These are phyloP conservation scores for Colistium nudipinnis DNA, from an alignment of 2,113 vertebrate genomes.

Conservation along the genomic window DNA sequence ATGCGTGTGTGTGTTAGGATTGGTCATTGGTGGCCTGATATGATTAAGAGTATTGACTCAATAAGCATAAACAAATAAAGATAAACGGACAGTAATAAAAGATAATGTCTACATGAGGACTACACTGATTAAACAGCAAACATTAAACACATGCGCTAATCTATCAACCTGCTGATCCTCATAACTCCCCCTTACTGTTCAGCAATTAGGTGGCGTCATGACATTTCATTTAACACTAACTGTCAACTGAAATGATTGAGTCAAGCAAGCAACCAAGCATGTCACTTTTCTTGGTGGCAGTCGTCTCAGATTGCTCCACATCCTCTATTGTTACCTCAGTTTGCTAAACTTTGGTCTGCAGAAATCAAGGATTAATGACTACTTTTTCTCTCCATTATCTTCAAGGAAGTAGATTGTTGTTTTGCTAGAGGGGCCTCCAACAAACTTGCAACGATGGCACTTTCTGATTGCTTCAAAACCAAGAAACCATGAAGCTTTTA, in stretches of 20 bases:
- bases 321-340: not conserved
- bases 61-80: not conserved
- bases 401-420: not conserved
- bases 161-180: not conserved
- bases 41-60: not conserved
- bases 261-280: too few relatives aligned
- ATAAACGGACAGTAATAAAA: conserved; percentile 2
- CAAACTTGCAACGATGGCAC: not conserved
- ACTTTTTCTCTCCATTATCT: not conserved
- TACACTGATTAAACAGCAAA: not conserved
- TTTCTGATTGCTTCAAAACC: not conserved
- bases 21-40: conserved; percentile 42
- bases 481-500: not conserved
- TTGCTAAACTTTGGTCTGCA: not conserved
- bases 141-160: conserved; percentile 25
- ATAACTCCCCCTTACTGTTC: not conserved
- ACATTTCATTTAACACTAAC: too few relatives aligned
- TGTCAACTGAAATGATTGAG: not conserved
- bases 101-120: not conserved
- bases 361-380: too few relatives aligned
- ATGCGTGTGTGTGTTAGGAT: not conserved
- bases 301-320: not conserved
- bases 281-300: too few relatives aligned
- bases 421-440: not conserved
- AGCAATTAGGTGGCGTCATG: too few relatives aligned